These are phyloP conservation scores for Pristis pectinata DNA, from an alignment of 2,797 vertebrate species.

Conservation along the genomic window DNA sequence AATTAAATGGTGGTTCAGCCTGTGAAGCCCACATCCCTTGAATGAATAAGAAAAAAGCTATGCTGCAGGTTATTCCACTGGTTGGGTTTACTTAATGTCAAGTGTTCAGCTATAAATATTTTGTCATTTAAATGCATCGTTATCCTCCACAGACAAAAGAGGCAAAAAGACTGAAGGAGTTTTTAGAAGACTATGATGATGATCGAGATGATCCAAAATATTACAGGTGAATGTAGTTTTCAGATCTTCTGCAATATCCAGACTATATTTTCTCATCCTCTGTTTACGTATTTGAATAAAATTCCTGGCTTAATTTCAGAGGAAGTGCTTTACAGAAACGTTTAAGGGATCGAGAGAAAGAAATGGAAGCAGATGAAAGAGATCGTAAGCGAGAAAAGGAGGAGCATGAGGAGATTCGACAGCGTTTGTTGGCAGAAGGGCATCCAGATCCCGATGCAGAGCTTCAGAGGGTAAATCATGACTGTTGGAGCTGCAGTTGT, in stretches of 20 bases:
- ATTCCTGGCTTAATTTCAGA: conserved; percentile 55
- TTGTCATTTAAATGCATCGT: background rate
- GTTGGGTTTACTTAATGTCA: background rate
- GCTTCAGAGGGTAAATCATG: conserved; percentile 79
- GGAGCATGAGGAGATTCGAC: conserved; percentile 94
- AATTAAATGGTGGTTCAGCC: no score
- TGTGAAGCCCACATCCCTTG: no score
- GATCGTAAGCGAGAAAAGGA: conserved; percentile 97
- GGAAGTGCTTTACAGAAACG: conserved; percentile 98
- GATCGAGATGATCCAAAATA: conserved; percentile 97
- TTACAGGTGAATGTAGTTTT: conserved; percentile 67
- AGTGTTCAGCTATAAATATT: background rate
- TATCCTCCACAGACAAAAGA: conserved; percentile 77
- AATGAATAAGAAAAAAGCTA: no score
- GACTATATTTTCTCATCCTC: background rate
- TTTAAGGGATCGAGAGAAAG: conserved; percentile 90
- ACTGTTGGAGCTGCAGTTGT: background rate
- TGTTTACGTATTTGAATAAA: conserved; percentile 25
- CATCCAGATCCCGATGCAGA: conserved; percentile 97
- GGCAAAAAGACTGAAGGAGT: conserved; percentile 93
- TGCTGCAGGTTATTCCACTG: background rate
- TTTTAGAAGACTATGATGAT: conserved; percentile 96
- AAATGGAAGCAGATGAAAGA: conserved; percentile 94
- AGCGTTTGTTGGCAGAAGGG: conserved; percentile 91
- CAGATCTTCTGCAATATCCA: background rate